A percentile compares a stretch with the other conserved stretches of the same genome.
phyloP scores from a whole-genome alignment of 2,888 invertebrate genomes.

The Patella caerulea region DNA sequence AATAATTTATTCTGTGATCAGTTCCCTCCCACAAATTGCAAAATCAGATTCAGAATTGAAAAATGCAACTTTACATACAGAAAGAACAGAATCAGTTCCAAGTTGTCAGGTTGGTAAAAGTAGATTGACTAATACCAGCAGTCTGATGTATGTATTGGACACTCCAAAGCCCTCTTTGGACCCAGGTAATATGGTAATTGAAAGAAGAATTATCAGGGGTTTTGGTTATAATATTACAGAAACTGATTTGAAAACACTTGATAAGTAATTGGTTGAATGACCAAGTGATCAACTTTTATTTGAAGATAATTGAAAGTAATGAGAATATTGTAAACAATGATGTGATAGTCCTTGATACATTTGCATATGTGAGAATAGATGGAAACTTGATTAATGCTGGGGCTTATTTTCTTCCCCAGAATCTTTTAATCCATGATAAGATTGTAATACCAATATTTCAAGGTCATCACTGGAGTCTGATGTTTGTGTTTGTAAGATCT shows the following conservation, averaged over 20 bases:
- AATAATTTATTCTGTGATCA: no score
- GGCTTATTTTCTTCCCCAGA: background rate
- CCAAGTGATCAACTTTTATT: background rate
- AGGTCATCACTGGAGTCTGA: background rate
- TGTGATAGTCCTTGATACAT: background rate
- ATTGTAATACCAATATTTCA: background rate
- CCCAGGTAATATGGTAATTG: no score
- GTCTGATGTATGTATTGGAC: no score
- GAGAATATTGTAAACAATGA: background rate
- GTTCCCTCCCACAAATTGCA: no score
- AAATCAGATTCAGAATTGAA: no score
- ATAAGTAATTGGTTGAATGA: slow-evolving; percentile 4
- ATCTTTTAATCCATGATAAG: background rate
- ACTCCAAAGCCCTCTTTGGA: no score
- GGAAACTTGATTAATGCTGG: background rate
- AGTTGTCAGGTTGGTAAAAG: no score
- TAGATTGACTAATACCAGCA: no score
- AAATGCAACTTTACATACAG: no score
- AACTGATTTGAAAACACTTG: background rate
- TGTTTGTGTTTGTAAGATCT: no score
- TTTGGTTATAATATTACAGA: background rate
- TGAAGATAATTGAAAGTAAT: background rate
- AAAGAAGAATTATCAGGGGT: background rate
- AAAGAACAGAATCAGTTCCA: no score
- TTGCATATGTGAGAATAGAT: background rate